Conservation (phyloP, 1,140 invertebrate species). For the Gerris buenoi region DNA sequence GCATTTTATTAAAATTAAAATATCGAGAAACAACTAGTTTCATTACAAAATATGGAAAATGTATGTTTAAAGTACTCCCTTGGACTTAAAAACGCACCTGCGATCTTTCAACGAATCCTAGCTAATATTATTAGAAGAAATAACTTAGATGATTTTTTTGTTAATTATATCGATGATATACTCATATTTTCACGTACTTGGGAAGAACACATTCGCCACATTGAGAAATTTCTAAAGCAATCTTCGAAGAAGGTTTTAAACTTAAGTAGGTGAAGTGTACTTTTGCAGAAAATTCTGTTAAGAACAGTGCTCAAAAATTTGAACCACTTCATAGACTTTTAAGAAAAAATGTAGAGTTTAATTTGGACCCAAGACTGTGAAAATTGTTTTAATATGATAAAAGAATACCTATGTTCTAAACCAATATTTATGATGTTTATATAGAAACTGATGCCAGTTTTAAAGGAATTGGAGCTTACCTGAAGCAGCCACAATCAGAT, state of each 20-base stretch:
- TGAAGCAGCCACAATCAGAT: slow-evolving; percentile 4
- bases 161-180: slow-evolving; percentile 27
- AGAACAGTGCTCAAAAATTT: slow-evolving; percentile 24
- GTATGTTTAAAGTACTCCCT: slow-evolving; percentile 17
- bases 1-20: slow-evolving; percentile 18
- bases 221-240: slow-evolving; percentile 13
- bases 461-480: slow-evolving; percentile 10
- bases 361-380: slow-evolving; percentile 25
- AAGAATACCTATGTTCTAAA: slow-evolving; percentile 26
- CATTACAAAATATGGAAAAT: slow-evolving; percentile 19
- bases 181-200: slow-evolving; percentile 21
- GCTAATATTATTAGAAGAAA: slow-evolving; percentile 29
- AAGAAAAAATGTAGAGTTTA: slow-evolving; percentile 25
- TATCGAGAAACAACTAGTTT: slow-evolving; percentile 20
- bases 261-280: slow-evolving; percentile 27
- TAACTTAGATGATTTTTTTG: slow-evolving; percentile 32
- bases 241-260: slow-evolving; percentile 24
- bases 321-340: slow-evolving; percentile 25
- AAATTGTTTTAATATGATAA: slow-evolving; percentile 26
- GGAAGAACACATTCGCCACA: slow-evolving; percentile 18
- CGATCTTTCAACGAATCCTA: slow-evolving; percentile 30
- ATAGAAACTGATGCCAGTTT: slow-evolving; percentile 28
- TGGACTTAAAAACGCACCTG: slow-evolving; percentile 16
- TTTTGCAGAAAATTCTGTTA: slow-evolving; percentile 23
- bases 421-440: slow-evolving; percentile 20